Evolutionary conservation across 2,888 invertebrate species (phyloP), one percentile per base, ranked within the genome.

Genomic region (Smittia aterrima): DNA sequence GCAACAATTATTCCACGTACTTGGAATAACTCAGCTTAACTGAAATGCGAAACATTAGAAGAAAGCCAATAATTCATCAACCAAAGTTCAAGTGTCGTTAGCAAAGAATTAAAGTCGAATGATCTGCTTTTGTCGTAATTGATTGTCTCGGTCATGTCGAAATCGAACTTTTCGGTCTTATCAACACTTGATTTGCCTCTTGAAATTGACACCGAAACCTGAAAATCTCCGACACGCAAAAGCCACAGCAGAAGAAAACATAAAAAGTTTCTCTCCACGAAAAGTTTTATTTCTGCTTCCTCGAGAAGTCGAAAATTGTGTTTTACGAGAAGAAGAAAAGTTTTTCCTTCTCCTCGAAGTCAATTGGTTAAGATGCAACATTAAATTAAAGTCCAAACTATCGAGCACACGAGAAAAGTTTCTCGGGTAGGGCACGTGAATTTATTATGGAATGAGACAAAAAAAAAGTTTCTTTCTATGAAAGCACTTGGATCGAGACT

Each of bases 1-100:
- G 32, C 32, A 32, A 32, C 68, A 47, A 68, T 68, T 68, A 68
- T 68, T 68, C 68, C 68, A 68, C 68, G 68, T 68, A 41, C 32
- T 68, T 38, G 16, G 68, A 32, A 68, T 68, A 68, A 68, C 40
- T 68, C 68, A 47, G 47, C 18, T 3, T 1, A 66, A 20, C 11
- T 2, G 53, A 16, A n/a, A 47, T 16, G 53, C n/a, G 53, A 16
- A 18, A 3, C 18, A 16, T 18, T 47, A 16, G 4, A 13, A 38
- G 38, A 38, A 38, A 47, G 53, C 11, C 53, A 47, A 47, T 47
- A 47, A 47, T 11, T 47, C 53, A 47, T 47, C 32, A 9, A 9
- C 32, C 32, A 9, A 32, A 32, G 32, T 32, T 32, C 32, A 32
- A 32, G 32, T 32, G 32, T 32, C 32, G 32, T 32, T 32, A 32